Evolutionary conservation across 2,888 invertebrate genomes (phyloP).

Genomic region (Pilophorus perplexus): DNA sequence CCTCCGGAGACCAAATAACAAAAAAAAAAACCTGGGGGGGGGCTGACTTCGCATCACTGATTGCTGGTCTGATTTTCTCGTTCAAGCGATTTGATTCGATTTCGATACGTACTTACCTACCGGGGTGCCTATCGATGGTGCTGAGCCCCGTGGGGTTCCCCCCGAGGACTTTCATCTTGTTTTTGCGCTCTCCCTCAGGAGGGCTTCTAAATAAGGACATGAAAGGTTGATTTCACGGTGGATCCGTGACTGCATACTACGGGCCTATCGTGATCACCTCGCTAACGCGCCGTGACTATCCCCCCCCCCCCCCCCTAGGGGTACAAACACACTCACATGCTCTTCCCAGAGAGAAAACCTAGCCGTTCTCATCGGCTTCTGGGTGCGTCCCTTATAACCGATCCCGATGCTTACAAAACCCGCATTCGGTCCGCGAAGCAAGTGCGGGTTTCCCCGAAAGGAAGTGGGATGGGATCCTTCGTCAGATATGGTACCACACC

Average conservation of each 20-base stretch:
- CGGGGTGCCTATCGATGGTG: too few relatives aligned
- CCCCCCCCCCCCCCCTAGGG: not conserved
- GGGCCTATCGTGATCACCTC: constrained; percentile 34
- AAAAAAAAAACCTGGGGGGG: too few relatives aligned
- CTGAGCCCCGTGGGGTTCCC: too few relatives aligned
- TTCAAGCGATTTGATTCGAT: too few relatives aligned
- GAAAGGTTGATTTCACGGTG: constrained; percentile 44
- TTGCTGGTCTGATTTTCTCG: too few relatives aligned
- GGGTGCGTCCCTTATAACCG: constrained; percentile 2
- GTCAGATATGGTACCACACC: too few relatives aligned
- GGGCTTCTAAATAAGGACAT: constrained; percentile 41
- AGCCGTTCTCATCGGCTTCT: constrained; percentile 25
- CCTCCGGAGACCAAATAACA: too few relatives aligned
- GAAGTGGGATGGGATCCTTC: too few relatives aligned
- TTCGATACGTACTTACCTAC: too few relatives aligned
- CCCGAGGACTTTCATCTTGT: constrained; percentile 44
- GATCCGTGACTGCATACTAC: constrained; percentile 40
- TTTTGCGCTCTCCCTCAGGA: constrained; percentile 41
- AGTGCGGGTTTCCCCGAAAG: not conserved
- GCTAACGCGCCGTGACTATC: constrained; percentile 43
- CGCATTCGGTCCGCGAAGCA: constrained; percentile 31
- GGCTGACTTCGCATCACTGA: too few relatives aligned
- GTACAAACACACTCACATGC: not conserved
- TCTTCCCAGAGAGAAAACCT: constrained; percentile 19
- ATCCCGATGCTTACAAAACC: constrained; percentile 36